Conservation (phyloP, 2,888 invertebrate genomes). For the Ennomos erosarius region DNA sequence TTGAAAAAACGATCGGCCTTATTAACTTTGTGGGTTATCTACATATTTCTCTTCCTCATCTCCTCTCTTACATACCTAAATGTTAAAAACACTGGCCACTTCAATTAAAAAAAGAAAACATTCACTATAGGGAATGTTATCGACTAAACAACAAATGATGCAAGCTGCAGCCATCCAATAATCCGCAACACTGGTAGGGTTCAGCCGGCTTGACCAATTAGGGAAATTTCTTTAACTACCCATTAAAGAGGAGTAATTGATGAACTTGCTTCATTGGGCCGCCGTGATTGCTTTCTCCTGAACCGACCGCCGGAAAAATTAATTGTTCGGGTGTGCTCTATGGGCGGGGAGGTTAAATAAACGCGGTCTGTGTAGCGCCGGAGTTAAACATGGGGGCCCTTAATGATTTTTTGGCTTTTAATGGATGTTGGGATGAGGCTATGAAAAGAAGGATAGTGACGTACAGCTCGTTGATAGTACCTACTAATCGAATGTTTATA, state of each 20-base stretch:
- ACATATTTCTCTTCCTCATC: no score
- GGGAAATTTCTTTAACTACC: conserved; percentile 70
- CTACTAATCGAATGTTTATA: no score
- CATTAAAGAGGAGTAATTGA: conserved; percentile 76
- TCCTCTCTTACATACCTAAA: no score
- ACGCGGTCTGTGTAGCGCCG: conserved; percentile 46
- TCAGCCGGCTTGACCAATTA: conserved; percentile 61
- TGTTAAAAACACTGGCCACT: no score
- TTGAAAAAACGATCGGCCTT: no score
- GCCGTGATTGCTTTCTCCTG: conserved; percentile 70
- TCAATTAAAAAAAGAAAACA: no score
- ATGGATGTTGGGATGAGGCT: conserved; percentile 18
- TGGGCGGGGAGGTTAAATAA: conserved; percentile 45
- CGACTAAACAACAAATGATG: background rate
- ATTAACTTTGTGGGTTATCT: no score
- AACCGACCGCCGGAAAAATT: conserved; percentile 65
- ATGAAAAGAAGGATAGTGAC: conserved; percentile 19
- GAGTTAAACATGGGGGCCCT: conserved; percentile 49
- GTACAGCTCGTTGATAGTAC: no score
- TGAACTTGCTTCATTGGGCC: conserved; percentile 75
- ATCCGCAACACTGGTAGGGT: conserved; percentile 46
- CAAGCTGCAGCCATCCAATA: conserved; percentile 22
- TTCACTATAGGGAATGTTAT: no score
- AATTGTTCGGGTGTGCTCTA: conserved; percentile 62
- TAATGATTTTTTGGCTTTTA: conserved; percentile 45